A percentile compares a stretch with the other conserved stretches of the same genome.
phyloP scores from a whole-genome alignment of 2,797 vertebrate genomes.

The Dipus sagitta region DNA sequence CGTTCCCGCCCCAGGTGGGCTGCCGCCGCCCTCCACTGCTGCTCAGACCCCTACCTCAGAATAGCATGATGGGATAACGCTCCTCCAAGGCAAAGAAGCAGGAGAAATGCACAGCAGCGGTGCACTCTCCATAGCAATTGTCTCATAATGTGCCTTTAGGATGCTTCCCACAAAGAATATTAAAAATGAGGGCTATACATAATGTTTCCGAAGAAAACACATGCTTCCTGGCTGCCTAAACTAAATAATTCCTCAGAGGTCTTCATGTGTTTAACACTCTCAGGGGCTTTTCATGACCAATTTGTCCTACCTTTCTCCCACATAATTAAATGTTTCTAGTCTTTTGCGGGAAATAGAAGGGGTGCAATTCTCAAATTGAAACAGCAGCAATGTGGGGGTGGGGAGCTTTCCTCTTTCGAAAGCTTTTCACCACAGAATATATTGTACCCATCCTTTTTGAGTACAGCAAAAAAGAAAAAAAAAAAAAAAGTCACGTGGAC shows the following conservation, averaged over 20 bases:
- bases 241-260: constrained; percentile 17
- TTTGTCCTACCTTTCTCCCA: not conserved
- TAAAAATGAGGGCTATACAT: constrained; percentile 24
- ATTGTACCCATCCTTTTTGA: constrained; percentile 49
- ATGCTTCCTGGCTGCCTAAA: not conserved
- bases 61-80: not conserved
- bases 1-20: not conserved
- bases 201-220: constrained; percentile 12
- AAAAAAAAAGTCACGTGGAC: constrained; percentile 56
- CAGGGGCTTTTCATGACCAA: not conserved
- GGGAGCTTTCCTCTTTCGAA: constrained; percentile 35
- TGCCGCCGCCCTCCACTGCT: not conserved
- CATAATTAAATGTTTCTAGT: constrained; percentile 46
- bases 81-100: constrained; percentile 45
- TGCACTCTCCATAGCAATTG: constrained; percentile 64
- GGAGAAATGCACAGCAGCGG: constrained; percentile 11
- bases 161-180: constrained; percentile 55
- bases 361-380: not conserved
- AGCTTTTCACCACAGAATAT: constrained; percentile 51
- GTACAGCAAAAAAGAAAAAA: not conserved
- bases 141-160: constrained; percentile 39
- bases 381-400: constrained; percentile 8
- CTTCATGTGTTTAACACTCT: not conserved
- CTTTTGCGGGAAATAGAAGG: not conserved
- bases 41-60: not conserved